phyloP scores from a whole-genome alignment of 2,113 vertebrate species.

The Cryptomyrus ogoouensis region DNA sequence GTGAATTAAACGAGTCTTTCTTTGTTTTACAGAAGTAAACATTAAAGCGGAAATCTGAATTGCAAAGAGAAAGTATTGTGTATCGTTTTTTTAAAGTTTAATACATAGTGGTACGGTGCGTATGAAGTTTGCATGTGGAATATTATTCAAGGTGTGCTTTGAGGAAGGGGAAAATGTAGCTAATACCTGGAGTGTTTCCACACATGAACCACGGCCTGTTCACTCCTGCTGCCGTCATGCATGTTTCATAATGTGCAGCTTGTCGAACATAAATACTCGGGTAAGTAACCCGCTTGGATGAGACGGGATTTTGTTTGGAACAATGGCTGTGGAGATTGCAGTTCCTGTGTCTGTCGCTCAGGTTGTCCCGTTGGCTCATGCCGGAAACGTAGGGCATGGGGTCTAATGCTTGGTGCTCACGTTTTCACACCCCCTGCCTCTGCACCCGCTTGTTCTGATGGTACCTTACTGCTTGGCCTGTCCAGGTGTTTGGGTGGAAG shows the following conservation, averaged over 20 bases:
- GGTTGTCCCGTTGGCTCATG: background rate
- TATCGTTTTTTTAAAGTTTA: background rate
- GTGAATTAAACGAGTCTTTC: background rate
- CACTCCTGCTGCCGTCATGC: background rate
- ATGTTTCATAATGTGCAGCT: background rate
- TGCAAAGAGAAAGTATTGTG: background rate
- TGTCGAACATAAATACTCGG: background rate
- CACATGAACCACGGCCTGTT: background rate
- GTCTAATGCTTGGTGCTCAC: background rate
- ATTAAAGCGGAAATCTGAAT: background rate
- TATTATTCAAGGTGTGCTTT: background rate
- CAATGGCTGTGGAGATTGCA: background rate
- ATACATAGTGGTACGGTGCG: background rate
- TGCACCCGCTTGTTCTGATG: slow-evolving; percentile 2
- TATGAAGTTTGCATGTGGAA: background rate
- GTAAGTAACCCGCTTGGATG: background rate
- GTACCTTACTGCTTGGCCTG: slow-evolving; percentile 57
- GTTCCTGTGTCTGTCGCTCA: background rate
- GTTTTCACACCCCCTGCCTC: background rate
- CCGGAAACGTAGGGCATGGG: background rate
- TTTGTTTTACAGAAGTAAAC: background rate
- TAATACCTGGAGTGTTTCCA: background rate
- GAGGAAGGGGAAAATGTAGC: background rate
- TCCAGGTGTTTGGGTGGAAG: slow-evolving; percentile 61
- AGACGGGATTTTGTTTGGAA: background rate